Base-by-base conservation (phyloP, 1,140 invertebrate species). In the Copidosoma floridanum region DNA sequence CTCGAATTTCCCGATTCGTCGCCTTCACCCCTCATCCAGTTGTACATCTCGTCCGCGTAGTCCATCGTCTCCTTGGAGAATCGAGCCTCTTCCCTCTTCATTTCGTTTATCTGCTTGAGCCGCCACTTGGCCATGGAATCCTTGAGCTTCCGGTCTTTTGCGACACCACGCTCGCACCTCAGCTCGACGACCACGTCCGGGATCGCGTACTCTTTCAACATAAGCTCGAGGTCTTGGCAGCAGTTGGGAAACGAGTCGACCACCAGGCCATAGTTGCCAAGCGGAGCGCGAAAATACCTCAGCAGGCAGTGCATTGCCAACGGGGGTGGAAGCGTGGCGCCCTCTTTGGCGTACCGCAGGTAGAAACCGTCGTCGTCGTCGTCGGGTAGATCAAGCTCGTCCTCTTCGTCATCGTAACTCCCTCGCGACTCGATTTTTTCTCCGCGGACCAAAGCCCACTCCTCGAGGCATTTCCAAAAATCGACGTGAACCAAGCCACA, bases 191-290 rank as follows among this genome's bases (percentile, higher is more conserved):
- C 65, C 43, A 85, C 50, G 67, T 86, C 83, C 11, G 85, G 85
- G 26, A 86, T 79, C 24, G 77, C 67, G 68, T 70, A 81, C 63
- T 74, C 64, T 20, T 71, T 38, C 18, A 78, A 32, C 75, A 84
- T 82, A 23, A 77, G 70, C 46, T 83, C 75, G 8, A 82, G 65
- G 70, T 86, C 83, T 50, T 65, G 65, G 10, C 74, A 65, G 29
- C 77, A 69, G 64, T 76, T 81, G 12, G 85, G 85, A 73, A 82
- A 86, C 44, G 79, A 81, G 68, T 85, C 82, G 26, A 86, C 63
- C n/a, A 85, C 73, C 64, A 84, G 71, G 20, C 83, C 83, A 24
- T 58, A 70, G n/a, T 50, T 57, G 41, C 62, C 66, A 67, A 73
- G 81, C 3, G 82, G 81, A 41, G 77, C 62, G 41, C 80, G 56